A percentile compares a stretch with the other conserved stretches of the same genome.
Evolutionary conservation across 2,888 invertebrate species (phyloP).

Genomic region (Mamestra brassicae): DNA sequence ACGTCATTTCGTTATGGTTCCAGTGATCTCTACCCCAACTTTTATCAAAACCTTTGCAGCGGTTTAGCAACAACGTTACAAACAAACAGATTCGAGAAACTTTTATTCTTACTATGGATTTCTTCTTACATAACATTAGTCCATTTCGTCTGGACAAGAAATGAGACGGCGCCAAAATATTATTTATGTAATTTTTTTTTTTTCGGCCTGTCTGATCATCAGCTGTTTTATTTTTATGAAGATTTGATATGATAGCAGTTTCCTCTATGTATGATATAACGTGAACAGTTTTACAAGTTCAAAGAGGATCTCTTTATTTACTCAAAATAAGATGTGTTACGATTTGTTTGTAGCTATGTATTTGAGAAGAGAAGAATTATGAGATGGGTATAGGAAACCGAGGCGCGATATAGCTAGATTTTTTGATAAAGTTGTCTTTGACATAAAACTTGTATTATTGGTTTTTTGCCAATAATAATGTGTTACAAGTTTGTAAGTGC

Average conservation of each 20-base stretch:
- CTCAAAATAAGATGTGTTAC: conserved; percentile 24
- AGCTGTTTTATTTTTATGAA: conserved; percentile 36
- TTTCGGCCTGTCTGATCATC: conserved; percentile 16
- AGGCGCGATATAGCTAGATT: conserved; percentile 1
- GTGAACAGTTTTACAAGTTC: conserved; percentile 28
- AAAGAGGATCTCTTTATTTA: conserved; percentile 46
- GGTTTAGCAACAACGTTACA: not conserved
- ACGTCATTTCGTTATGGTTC: not conserved
- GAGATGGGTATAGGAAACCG: not conserved
- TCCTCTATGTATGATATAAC: conserved; percentile 44
- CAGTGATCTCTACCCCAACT: not conserved
- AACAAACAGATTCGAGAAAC: not conserved
- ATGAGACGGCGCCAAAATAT: conserved; percentile 60
- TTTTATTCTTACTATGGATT: conserved; percentile 7
- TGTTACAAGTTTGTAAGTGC: too few relatives aligned
- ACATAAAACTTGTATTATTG: not conserved
- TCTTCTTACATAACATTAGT: conserved; percentile 41
- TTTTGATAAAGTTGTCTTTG: not conserved
- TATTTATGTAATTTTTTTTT: conserved; percentile 36
- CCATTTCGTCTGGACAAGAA: conserved; percentile 25
- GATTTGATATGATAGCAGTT: conserved; percentile 50
- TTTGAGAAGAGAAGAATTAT: not conserved
- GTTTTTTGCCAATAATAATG: too few relatives aligned
- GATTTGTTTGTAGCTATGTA: conserved; percentile 21
- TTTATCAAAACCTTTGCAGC: not conserved